Evolutionary conservation across 2,888 invertebrate genomes (phyloP).

Genomic region (Dynastes maya): DNA sequence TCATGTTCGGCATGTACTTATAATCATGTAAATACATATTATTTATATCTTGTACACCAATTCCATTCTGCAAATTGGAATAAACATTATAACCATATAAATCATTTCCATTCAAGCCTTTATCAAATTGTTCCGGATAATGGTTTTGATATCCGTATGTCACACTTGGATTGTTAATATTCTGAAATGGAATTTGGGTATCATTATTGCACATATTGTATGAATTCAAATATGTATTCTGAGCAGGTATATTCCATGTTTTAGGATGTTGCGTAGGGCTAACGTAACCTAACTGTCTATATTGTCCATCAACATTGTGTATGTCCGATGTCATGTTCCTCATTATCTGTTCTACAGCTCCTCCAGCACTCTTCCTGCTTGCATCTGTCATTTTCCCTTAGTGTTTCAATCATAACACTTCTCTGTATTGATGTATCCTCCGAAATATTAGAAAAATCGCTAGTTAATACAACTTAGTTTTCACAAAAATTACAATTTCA

Average conservation of each 20-base stretch:
- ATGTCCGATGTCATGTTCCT: constrained; percentile 76
- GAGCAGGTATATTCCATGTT: constrained; percentile 60
- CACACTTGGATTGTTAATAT: constrained; percentile 52
- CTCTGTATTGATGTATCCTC: not conserved
- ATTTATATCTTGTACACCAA: constrained; percentile 56
- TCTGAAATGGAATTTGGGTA: constrained; percentile 54
- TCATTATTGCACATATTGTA: constrained; percentile 52
- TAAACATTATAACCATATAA: constrained; percentile 49
- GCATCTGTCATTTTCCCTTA: constrained; percentile 64
- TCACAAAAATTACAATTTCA: not conserved
- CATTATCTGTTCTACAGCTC: constrained; percentile 74
- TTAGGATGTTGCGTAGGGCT: constrained; percentile 65
- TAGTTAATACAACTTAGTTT: not conserved
- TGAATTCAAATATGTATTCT: constrained; percentile 56
- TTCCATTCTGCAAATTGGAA: constrained; percentile 60
- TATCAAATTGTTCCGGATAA: constrained; percentile 53
- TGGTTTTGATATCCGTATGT: constrained; percentile 56
- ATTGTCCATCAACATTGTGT: constrained; percentile 74
- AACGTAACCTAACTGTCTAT: constrained; percentile 73
- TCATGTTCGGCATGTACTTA: constrained; percentile 49
- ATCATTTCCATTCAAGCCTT: constrained; percentile 46
- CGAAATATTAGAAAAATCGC: not conserved
- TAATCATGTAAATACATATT: constrained; percentile 58
- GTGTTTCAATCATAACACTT: constrained; percentile 30
- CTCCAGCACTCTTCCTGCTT: constrained; percentile 63